Evolutionary conservation across 2,797 vertebrate species (phyloP).

Genomic region (Buceros bicornis): DNA sequence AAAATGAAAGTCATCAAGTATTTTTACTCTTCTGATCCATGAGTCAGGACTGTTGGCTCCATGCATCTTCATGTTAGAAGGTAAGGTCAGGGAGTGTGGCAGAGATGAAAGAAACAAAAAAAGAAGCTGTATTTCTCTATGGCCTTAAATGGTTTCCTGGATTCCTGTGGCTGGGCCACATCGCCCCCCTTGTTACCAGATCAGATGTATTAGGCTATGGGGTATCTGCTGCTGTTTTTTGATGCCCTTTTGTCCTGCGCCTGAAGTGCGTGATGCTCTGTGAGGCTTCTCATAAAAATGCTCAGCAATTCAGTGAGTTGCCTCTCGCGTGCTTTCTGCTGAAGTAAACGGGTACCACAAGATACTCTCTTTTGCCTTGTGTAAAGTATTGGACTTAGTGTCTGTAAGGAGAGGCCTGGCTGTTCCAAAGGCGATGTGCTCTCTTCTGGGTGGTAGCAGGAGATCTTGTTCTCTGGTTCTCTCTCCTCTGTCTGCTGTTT

Average conservation of each 20-base stretch:
- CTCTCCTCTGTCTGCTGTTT: neutral
- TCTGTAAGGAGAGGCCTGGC: neutral
- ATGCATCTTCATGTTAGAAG: neutral
- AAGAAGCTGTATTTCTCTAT: fast-evolving
- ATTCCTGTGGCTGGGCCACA: neutral
- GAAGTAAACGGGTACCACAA: neutral
- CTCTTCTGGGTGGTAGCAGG: neutral
- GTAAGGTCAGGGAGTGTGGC: neutral
- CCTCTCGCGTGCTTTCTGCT: neutral
- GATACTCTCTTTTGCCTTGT: neutral
- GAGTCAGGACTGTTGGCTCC: neutral
- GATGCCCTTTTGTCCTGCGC: neutral
- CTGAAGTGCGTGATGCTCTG: neutral
- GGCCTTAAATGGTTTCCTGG: neutral
- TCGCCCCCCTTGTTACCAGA: neutral
- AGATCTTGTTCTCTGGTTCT: neutral
- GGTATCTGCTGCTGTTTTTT: neutral
- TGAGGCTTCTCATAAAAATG: neutral
- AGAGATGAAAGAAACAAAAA: neutral
- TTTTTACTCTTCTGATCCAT: neutral
- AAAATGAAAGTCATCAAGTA: neutral
- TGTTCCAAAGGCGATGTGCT: neutral
- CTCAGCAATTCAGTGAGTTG: neutral
- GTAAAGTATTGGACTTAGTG: neutral
- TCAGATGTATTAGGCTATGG: neutral